Conservation (phyloP, 2,113 vertebrate species). For the Nothocercus julius region DNA sequence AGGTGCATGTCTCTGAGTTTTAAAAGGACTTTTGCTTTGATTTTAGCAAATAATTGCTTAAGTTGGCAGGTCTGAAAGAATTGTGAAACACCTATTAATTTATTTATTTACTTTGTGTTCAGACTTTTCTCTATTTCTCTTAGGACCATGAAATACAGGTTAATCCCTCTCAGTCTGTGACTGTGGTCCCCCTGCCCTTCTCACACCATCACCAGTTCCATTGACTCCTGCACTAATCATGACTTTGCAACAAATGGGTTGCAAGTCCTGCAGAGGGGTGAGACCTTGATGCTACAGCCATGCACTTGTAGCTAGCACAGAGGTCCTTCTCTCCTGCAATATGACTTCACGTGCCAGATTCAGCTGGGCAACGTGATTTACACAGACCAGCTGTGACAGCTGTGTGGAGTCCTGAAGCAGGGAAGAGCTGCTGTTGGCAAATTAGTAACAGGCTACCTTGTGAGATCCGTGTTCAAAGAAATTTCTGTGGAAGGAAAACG, state of each 20-base stretch:
- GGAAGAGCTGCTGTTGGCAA: background rate
- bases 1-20: slow-evolving; percentile 30
- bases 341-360: background rate
- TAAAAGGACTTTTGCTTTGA: slow-evolving; percentile 45
- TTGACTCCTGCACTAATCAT: background rate
- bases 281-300: background rate
- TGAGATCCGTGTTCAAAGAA: background rate
- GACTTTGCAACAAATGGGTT: background rate
- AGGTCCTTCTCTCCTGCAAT: background rate
- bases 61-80: background rate
- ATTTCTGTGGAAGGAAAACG: background rate
- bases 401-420: background rate
- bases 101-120: background rate
- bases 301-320: background rate
- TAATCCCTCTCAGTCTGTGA: background rate
- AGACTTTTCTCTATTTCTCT: background rate
- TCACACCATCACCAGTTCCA: background rate
- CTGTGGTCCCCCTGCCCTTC: background rate
- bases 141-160: background rate
- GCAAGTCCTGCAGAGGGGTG: rapidly evolving
- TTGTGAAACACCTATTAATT: background rate
- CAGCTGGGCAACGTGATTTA: background rate
- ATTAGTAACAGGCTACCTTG: slow-evolving; percentile 5
- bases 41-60: background rate
- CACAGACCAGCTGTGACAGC: background rate